Base-by-base conservation (phyloP, 2,888 invertebrate genomes). In the Bhutanitis thaidina region DNA sequence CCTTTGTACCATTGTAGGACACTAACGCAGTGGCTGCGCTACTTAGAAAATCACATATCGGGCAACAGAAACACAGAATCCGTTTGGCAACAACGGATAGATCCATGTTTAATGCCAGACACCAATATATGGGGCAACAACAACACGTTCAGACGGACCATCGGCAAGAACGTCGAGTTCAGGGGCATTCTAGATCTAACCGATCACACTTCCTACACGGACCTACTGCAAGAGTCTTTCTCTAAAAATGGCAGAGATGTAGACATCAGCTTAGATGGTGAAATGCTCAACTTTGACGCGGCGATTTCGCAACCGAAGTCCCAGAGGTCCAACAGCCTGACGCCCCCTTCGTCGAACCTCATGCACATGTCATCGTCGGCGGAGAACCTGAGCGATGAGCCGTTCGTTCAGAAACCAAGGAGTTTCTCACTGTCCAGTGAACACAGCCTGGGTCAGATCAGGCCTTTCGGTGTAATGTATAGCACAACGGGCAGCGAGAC, bases 351-450 rank as follows among this genome's bases (percentile, higher is more conserved):
- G 39, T 90, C 90, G 3, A 83, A 90, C 54, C 78, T 85, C 56
- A 71, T 78, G 57, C 84, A 86, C 29, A 83, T 84, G 79, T 89
- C 91, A 7, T 92, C 92, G 5, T 92, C 92, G 0, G 91, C 91
- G 0, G 92, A 92, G 65, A 92, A 92, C 65, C 68, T 92, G 20
- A 90, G 90, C 53, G 92, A 92, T 59, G 87, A 92, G 40, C 90
- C 90, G 4, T 91, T 91, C 61, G 89, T 91, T 0, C 94, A 94
- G 65, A 96, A 96, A 71, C 94, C 94, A 9, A 91, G 96, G 37
- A 96, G 96, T 66, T 96, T 94, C 69, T 96, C 96, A 1, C 84
- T 97, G 43, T 96, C 96, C 0, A 96, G 95, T 57, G 96, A 97
- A 71, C 93, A 93, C 65, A 85, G 90, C 57, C 65, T 93, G 52